Conservation (phyloP, 53 echinoderm and acorn worm genomes). For the Echinarachnius parma region DNA sequence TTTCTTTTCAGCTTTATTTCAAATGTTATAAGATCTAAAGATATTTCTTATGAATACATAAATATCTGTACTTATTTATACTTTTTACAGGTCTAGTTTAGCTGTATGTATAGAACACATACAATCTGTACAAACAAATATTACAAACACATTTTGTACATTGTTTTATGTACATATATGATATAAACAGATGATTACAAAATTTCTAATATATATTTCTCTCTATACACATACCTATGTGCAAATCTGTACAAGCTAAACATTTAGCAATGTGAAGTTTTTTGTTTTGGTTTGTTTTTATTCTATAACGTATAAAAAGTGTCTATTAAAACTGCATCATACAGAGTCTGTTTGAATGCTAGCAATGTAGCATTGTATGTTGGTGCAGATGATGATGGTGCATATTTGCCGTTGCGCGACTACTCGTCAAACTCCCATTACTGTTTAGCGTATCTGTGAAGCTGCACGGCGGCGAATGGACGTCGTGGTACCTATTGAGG, state of each 20-base stretch:
- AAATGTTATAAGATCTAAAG: too few relatives aligned
- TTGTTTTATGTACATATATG: constrained; percentile 16
- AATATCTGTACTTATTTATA: constrained; percentile 50
- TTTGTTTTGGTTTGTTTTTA: too few relatives aligned
- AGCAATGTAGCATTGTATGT: constrained; percentile 39
- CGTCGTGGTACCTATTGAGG: constrained; percentile 36
- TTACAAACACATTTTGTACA: constrained; percentile 27
- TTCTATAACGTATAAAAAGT: too few relatives aligned
- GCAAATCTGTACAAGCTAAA: constrained; percentile 13
- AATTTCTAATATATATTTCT: constrained; percentile 27
- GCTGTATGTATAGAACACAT: constrained; percentile 36
- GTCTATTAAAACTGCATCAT: too few relatives aligned
- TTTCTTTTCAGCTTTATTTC: too few relatives aligned
- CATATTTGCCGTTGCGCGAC: constrained; percentile 18
- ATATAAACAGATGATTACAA: constrained; percentile 14
- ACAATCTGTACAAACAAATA: constrained; percentile 41
- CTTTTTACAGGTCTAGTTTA: constrained; percentile 11
- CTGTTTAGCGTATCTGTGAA: constrained; percentile 43
- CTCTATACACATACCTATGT: constrained; percentile 36
- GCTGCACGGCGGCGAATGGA: constrained; percentile 40
- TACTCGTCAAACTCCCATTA: constrained; percentile 36
- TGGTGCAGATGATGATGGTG: constrained; percentile 46
- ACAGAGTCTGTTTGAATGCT: too few relatives aligned
- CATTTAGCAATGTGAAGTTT: too few relatives aligned
- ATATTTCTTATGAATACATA: constrained; percentile 36